Conservation (phyloP, 1,140 invertebrate species). For the Macrotrachela quadricornifera region DNA sequence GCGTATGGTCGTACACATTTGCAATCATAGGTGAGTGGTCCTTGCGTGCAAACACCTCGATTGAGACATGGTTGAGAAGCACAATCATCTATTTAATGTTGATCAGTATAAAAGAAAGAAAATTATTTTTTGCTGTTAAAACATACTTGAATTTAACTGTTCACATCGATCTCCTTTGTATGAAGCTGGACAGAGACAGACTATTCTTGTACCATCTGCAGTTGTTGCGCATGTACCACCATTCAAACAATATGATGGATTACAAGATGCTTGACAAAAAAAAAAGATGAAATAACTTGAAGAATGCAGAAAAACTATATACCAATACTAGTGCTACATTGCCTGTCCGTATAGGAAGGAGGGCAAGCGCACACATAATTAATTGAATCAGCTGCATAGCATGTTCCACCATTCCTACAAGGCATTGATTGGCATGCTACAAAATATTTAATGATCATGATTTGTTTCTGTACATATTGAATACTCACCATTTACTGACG, state of each 20-base stretch:
- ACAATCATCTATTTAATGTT: neutral
- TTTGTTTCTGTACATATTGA: no score
- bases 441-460: no score
- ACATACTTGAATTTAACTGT: slow-evolving; percentile 9
- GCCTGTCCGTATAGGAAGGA: neutral
- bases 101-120: no score
- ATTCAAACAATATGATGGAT: slow-evolving; percentile 2
- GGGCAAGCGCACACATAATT: neutral
- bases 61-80: slow-evolving; percentile 1
- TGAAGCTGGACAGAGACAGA: slow-evolving; percentile 37
- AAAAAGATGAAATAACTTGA: no score
- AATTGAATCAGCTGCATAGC: neutral
- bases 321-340: no score
- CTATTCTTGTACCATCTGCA: slow-evolving; percentile 35
- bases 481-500: no score
- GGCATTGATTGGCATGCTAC: slow-evolving; percentile 12
- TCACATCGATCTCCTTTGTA: slow-evolving; percentile 40
- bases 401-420: neutral
- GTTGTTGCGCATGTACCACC: slow-evolving; percentile 5
- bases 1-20: slow-evolving; percentile 16
- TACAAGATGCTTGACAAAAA: neutral
- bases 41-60: slow-evolving; percentile 1
- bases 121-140: no score
- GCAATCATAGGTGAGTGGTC: slow-evolving; percentile 37
- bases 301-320: no score